Percentiles rank a stretch among this genome's conserved stretches.
These are phyloP conservation scores for Zaprionus camerounensis DNA, from an alignment of 1,140 invertebrate genomes.

Conservation along the genomic window DNA sequence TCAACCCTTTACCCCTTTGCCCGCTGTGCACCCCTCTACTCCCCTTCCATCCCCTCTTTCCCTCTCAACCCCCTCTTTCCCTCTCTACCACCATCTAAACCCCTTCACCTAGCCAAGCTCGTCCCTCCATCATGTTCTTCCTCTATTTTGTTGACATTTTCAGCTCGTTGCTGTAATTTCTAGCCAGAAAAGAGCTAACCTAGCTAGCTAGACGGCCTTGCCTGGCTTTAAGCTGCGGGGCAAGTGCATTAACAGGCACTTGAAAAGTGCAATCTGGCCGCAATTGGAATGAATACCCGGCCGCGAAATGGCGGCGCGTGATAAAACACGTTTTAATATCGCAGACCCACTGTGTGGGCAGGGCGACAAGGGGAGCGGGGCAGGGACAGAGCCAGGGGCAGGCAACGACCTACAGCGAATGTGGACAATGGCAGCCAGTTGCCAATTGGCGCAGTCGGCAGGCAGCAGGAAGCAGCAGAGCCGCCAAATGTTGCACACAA, in stretches of 20 bases:
- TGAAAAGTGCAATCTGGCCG: slow-evolving; percentile 81
- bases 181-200: slow-evolving; percentile 13
- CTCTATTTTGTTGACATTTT: slow-evolving; percentile 36
- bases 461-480: slow-evolving; percentile 27
- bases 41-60: neutral
- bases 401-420: slow-evolving; percentile 4
- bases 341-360: slow-evolving; percentile 7
- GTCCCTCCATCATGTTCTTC: no score
- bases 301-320: slow-evolving; percentile 82
- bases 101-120: no score
- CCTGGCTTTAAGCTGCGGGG: slow-evolving; percentile 44
- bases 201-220: neutral
- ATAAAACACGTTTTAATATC: slow-evolving; percentile 84
- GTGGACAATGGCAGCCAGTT: slow-evolving; percentile 18
- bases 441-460: slow-evolving; percentile 30
- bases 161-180: slow-evolving; percentile 29
- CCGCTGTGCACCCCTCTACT: no score
- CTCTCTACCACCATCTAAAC: neutral
- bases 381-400: neutral
- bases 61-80: neutral
- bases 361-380: neutral
- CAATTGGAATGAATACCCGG: slow-evolving; percentile 79
- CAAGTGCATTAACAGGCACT: slow-evolving; percentile 80
- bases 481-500: slow-evolving; percentile 75
- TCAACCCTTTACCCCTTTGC: slow-evolving; percentile 26